These are phyloP conservation scores for Meriones unguiculatus DNA, from an alignment of 2,113 vertebrate species.

Conservation along the genomic window DNA sequence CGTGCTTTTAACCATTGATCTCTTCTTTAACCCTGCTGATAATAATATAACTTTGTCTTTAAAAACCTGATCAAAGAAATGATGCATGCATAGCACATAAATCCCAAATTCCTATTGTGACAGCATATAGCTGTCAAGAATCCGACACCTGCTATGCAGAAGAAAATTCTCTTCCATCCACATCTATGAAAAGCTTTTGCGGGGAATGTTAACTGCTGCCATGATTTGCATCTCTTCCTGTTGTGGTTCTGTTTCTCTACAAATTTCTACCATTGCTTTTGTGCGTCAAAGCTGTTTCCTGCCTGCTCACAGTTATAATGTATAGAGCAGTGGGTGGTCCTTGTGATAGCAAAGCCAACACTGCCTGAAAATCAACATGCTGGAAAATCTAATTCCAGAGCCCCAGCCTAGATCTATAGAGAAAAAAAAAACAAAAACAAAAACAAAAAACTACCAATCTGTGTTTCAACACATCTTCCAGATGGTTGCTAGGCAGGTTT, in stretches of 20 bases:
- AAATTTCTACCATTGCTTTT: conserved; percentile 42
- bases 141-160: neutral
- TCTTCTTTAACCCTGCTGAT: neutral
- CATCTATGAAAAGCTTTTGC: neutral
- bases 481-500: neutral
- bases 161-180: neutral
- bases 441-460: neutral
- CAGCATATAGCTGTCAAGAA: neutral
- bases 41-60: neutral
- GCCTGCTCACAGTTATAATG: neutral
- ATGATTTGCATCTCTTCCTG: conserved; percentile 11
- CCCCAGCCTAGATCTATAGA: neutral
- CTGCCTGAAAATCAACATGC: neutral
- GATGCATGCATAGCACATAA: neutral
- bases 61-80: neutral
- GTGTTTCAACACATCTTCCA: conserved; percentile 31
- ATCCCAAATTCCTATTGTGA: neutral
- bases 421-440: neutral
- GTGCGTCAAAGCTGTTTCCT: neutral
- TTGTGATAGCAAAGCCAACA: neutral
- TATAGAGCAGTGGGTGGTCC: conserved; percentile 39
- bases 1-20: neutral
- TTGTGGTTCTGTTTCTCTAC: conserved; percentile 27
- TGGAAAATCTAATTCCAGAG: conserved; percentile 27
- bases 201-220: neutral